Evolutionary conservation across 2,113 vertebrate species (phyloP).

Genomic region (Plecotus auritus): DNA sequence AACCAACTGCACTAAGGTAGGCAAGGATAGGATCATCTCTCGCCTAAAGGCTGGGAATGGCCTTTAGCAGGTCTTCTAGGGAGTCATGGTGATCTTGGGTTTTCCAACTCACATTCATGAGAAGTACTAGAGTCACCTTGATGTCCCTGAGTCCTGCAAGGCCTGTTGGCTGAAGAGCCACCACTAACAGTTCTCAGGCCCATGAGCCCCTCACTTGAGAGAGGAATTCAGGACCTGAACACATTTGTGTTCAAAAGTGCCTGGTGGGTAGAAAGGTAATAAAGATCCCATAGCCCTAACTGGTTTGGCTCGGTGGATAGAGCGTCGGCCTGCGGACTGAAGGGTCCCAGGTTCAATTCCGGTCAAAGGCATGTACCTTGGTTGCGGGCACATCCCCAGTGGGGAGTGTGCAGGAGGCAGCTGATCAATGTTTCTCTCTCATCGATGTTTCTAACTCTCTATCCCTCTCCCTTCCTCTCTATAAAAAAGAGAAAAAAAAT

Average conservation of each 20-base stretch:
- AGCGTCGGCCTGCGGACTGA: too few relatives aligned
- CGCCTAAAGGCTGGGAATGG: background rate
- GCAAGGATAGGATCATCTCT: background rate
- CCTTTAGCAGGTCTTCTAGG: background rate
- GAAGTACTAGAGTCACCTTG: background rate
- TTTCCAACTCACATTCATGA: background rate
- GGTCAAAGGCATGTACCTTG: too few relatives aligned
- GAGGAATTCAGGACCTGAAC: background rate
- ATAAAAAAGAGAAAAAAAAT: too few relatives aligned
- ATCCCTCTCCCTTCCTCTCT: too few relatives aligned
- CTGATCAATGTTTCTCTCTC: too few relatives aligned
- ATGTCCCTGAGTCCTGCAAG: background rate
- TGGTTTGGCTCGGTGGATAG: too few relatives aligned
- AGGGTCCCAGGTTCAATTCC: too few relatives aligned
- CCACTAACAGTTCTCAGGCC: background rate
- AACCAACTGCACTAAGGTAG: background rate
- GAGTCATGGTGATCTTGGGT: background rate
- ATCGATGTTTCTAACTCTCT: too few relatives aligned
- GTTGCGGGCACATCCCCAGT: too few relatives aligned
- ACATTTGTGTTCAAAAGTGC: background rate
- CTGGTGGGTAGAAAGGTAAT: background rate
- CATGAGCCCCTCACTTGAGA: background rate
- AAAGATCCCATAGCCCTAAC: background rate
- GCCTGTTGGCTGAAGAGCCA: background rate
- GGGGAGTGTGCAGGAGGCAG: too few relatives aligned